Evolutionary conservation across 2,797 vertebrate species (phyloP).

Genomic region (Botia kubotai): DNA sequence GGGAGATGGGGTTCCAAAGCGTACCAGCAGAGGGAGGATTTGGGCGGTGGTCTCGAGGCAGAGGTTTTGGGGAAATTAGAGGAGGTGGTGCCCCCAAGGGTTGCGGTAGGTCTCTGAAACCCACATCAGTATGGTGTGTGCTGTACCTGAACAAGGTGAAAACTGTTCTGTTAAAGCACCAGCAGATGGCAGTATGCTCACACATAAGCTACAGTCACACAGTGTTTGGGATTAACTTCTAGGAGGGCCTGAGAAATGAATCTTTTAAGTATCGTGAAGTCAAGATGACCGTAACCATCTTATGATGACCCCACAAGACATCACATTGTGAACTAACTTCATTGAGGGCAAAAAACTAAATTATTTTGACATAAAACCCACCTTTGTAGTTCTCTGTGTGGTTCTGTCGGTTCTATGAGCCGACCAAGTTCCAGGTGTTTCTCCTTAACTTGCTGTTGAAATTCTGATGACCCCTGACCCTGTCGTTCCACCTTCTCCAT

Average conservation of each 20-base stretch:
- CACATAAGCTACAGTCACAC: not conserved
- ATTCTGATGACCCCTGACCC: constrained; percentile 88
- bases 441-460: constrained; percentile 92
- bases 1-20: constrained; percentile 92
- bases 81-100: constrained; percentile 93
- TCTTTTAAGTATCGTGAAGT: too few relatives aligned
- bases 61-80: constrained; percentile 93
- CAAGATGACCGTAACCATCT: too few relatives aligned
- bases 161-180: not conserved
- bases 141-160: constrained; percentile 74
- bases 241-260: not conserved
- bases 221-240: not conserved
- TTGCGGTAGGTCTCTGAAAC: constrained; percentile 82
- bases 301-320: too few relatives aligned
- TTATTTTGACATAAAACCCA: constrained; percentile 58
- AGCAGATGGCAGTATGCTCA: constrained; percentile 29
- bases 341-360: too few relatives aligned
- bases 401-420: constrained; percentile 78
- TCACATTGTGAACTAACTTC: too few relatives aligned
- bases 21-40: constrained; percentile 79
- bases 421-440: constrained; percentile 90
- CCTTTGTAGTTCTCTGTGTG: constrained; percentile 86
- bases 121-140: constrained; percentile 82
- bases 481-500: constrained; percentile 95
- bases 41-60: constrained; percentile 78